phyloP scores from a whole-genome alignment of 2,113 vertebrate species.

The Aldabrachelys gigantea region DNA sequence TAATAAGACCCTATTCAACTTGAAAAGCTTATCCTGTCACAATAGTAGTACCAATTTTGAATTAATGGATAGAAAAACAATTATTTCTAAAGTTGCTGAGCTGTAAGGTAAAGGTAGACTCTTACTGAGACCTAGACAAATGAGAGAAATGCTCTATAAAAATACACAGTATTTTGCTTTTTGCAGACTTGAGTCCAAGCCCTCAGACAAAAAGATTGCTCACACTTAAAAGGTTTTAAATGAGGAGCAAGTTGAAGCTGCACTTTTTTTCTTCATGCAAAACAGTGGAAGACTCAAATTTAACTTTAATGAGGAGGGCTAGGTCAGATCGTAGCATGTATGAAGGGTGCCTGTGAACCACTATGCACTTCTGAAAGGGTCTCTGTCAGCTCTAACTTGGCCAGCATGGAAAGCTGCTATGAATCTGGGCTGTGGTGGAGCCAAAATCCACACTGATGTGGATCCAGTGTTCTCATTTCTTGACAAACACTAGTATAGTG shows the following conservation, averaged over 20 bases:
- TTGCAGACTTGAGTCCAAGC: background rate
- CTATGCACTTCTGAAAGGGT: background rate
- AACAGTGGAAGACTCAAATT: background rate
- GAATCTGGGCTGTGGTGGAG: background rate
- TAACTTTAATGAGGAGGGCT: background rate
- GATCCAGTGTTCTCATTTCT: background rate
- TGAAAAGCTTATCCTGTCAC: background rate
- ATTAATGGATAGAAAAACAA: conserved; percentile 32
- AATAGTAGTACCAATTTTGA: conserved; percentile 24
- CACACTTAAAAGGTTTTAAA: background rate
- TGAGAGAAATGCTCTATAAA: background rate
- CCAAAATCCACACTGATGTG: background rate
- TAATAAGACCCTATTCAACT: conserved; percentile 23
- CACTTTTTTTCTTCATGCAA: background rate
- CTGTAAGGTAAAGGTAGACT: conserved; percentile 11
- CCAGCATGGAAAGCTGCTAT: background rate
- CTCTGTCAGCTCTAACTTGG: background rate
- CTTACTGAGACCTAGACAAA: conserved; percentile 17
- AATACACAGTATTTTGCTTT: conserved; percentile 19
- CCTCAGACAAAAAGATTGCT: background rate
- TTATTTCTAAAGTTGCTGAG: conserved; percentile 44
- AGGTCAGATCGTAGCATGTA: too few relatives aligned
- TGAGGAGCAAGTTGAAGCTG: background rate
- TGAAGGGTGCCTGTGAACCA: background rate
- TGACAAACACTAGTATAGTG: background rate